These are phyloP conservation scores for Hoplostethus atlanticus DNA, from an alignment of 2,797 vertebrate genomes.

Conservation along the genomic window DNA sequence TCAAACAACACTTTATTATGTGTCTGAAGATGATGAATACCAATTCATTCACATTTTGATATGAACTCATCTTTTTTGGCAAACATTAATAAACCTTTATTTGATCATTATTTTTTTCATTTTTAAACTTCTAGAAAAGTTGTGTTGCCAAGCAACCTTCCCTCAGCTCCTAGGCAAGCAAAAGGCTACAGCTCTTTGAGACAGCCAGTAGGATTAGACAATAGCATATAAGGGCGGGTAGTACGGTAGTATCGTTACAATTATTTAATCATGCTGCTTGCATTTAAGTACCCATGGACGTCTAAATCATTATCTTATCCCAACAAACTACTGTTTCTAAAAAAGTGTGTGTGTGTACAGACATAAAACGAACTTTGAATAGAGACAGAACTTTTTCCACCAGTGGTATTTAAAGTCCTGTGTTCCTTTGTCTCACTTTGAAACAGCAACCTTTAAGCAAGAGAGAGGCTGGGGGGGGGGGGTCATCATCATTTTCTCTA, in stretches of 20 bases:
- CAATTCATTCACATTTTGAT: no score
- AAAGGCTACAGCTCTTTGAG: conserved; percentile 35
- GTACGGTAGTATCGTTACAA: conserved; percentile 14
- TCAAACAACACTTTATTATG: background rate
- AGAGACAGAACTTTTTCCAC: background rate
- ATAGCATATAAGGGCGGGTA: conserved; percentile 20
- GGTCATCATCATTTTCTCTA: background rate
- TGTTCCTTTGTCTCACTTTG: background rate
- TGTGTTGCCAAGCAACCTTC: conserved; percentile 68
- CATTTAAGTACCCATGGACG: conserved; percentile 34
- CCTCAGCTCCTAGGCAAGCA: conserved; percentile 37
- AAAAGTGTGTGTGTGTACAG: background rate
- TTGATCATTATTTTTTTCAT: conserved; percentile 7
- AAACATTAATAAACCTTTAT: background rate
- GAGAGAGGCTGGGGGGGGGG: background rate
- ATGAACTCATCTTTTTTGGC: background rate
- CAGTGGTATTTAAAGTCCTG: background rate
- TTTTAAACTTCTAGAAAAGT: conserved; percentile 24
- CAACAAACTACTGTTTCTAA: conserved; percentile 10
- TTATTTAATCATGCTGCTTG: conserved; percentile 25
- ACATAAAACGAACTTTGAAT: background rate
- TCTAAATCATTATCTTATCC: conserved; percentile 24
- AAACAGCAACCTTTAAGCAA: conserved; percentile 7
- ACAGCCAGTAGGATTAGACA: conserved; percentile 46
- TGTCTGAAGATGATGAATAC: no score